Base-by-base conservation (phyloP, 2,797 vertebrate genomes). In the Tiaroga cobitis region DNA sequence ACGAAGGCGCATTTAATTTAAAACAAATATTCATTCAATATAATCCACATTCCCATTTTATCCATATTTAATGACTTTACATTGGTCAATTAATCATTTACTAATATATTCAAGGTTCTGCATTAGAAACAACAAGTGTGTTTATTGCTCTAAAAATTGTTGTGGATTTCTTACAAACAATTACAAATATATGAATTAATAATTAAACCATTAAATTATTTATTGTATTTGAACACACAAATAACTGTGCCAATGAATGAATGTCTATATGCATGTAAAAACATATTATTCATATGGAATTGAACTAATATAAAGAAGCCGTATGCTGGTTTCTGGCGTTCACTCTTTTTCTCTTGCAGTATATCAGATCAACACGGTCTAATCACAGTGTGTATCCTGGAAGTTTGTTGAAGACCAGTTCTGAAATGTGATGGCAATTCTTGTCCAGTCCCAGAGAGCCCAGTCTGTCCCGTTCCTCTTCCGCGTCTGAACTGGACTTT, bases 321-420 rank as follows among this genome's bases (percentile, higher is more conserved):
- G 24, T 72, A 9, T 29, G 41, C 2, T 46, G 69, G n/a, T 73
- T 32, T 73, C 70, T 51, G 43, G 16, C 10, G n/a, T 26, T 15
- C 26, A 46, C 70, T 18, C 24, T 9, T 46, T 19, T 49, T 5
- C 43, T 56, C 54, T 9, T 0, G 8, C 10, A 41, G 10, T 8
- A 2, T 1, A 6, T 78, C 26, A 56, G 24, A 77, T n/a, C n/a
- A 59, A 1, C 13, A 19, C n/a, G 3, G 32, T 41, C 7, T 16
- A 13, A 11, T 95, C 93, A 99, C 91, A 98, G 89, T 6, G 97
- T 99, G 84, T 98, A 99, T 80, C 97, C 98, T 11, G 97, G 97
- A 87, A 98, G 95, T 87, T 96, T 97, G 81, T 89, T 95, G 89
- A 94, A 91, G 87, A 97, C 92, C 79, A 99, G 93, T 83, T 98